Base-by-base conservation (phyloP, 1,140 invertebrate genomes). In the Oncopodura yosiiana region DNA sequence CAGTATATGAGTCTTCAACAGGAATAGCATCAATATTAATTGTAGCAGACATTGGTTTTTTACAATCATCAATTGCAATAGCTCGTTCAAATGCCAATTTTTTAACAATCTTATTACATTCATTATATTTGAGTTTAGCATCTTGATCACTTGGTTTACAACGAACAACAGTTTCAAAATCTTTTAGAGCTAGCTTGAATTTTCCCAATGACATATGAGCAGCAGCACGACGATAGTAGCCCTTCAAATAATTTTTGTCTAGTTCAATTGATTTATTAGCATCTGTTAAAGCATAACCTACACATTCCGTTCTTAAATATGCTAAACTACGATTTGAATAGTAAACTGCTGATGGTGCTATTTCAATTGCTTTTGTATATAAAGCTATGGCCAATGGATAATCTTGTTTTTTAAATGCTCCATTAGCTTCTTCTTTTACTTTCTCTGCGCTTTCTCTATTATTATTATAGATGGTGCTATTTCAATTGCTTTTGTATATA, bases 191-290 rank as follows among this genome's bases (percentile, higher is more conserved):
- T 69, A 87, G 73, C 75, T 96, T 97, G 69, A 94, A 97, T 75
- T 96, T 97, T 58, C 94, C 93, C 62, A 99, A 71, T 26, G 93
- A 91, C 94, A 99, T 98, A 65, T 95, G 81, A 32, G 94, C 87
- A 0, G 88, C 89, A 0, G 95, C 95, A 69, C 94, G 76, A 67
- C 96, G 83, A 71, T 98, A 99, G 66, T 86, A 87, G 12, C 87
- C 92, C 73, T 98, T 98, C 5, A 94, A 75, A 72, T 97, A 98
- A 34, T 76, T 78, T 61, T 79, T 84, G 73, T 98, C 91, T 44
- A 92, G 67, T 71, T 91, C 83, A 39, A 98, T 86, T 2, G 94
- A 86, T 70, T 85, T 86, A 1, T 86, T 81, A 6, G 94, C 94
- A 78, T 99, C 95, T 26, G 71, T 74, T 32, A 98, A 71, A 0